These are phyloP conservation scores for Leptopilina syphax DNA, from an alignment of 2,888 invertebrate species.

Conservation along the genomic window DNA sequence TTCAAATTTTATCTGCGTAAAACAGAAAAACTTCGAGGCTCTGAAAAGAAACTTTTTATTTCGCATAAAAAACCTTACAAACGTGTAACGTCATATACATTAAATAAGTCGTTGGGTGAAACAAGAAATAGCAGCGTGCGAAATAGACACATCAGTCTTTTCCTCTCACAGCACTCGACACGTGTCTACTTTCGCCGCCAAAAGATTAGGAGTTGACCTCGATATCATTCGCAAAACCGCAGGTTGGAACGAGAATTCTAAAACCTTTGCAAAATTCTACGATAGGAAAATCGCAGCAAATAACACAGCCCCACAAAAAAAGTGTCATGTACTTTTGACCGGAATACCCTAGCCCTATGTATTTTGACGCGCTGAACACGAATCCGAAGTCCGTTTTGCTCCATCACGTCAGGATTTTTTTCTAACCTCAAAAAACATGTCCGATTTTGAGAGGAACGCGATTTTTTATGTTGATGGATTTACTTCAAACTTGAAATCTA, in stretches of 20 bases:
- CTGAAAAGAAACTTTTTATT: not conserved
- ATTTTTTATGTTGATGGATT: too few relatives aligned
- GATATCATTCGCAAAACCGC: constrained; percentile 43
- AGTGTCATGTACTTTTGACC: too few relatives aligned
- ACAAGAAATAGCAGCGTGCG: not conserved
- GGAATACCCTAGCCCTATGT: too few relatives aligned
- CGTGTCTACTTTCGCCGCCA: constrained; percentile 44
- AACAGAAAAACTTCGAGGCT: too few relatives aligned
- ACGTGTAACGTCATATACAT: constrained; percentile 28
- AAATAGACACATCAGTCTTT: constrained; percentile 35
- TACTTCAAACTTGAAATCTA: too few relatives aligned
- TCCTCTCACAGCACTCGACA: constrained; percentile 36
- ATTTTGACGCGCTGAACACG: too few relatives aligned
- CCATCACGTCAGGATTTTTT: too few relatives aligned
- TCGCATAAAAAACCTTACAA: not conserved
- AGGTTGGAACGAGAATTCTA: constrained; percentile 36
- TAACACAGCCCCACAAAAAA: too few relatives aligned
- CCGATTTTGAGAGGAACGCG: too few relatives aligned
- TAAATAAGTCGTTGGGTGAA: constrained; percentile 46
- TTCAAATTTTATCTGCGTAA: too few relatives aligned
- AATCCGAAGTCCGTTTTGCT: too few relatives aligned
- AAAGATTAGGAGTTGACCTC: constrained; percentile 36
- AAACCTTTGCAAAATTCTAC: constrained; percentile 45
- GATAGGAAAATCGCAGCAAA: constrained; percentile 1
- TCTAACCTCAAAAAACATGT: too few relatives aligned